These are phyloP conservation scores for Emydoidea blandingii DNA, from an alignment of 2,797 vertebrate species.

Conservation along the genomic window DNA sequence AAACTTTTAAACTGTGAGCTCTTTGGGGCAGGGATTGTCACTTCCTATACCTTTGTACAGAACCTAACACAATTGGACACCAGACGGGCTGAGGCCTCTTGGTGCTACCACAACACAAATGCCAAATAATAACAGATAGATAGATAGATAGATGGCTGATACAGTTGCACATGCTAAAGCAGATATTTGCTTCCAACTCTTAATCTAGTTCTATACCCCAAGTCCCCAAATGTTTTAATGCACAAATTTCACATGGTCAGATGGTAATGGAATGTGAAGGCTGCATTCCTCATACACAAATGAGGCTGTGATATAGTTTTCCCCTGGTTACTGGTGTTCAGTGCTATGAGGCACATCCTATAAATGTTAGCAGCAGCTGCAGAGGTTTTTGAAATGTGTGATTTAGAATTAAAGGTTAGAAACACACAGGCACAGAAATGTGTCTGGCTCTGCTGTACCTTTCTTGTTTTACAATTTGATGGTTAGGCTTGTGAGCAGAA, in stretches of 20 bases:
- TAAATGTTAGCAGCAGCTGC: background rate
- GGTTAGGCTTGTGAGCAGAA: background rate
- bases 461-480: background rate
- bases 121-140: background rate
- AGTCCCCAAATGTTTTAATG: background rate
- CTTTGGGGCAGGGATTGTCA: background rate
- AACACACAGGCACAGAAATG: background rate
- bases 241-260: background rate
- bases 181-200: background rate
- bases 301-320: background rate
- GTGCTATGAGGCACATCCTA: background rate
- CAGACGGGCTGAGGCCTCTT: background rate
- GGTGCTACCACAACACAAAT: background rate
- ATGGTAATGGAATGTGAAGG: background rate
- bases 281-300: background rate
- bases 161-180: background rate
- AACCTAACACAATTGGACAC: background rate
- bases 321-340: background rate
- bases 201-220: background rate
- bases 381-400: background rate
- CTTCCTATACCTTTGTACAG: background rate
- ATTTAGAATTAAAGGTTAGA: background rate
- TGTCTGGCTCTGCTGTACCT: background rate
- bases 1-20: background rate
- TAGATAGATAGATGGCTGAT: background rate